Evolutionary conservation across 2,797 vertebrate species (phyloP).

Genomic region (Microcaecilia unicolor): DNA sequence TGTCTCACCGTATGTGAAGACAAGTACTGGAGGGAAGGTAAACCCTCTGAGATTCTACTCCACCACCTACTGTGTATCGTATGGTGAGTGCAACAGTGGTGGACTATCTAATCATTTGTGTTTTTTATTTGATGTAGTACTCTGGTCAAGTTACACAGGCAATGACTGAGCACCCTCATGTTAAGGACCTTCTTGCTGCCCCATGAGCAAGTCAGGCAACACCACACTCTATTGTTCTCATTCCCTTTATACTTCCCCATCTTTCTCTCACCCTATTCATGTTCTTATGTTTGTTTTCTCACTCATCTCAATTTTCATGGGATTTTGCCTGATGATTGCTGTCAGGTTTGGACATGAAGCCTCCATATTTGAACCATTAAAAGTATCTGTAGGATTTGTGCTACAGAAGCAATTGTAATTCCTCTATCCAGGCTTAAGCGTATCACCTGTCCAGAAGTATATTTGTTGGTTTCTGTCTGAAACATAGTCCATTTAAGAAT

Average conservation of each 20-base stretch:
- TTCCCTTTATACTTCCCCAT: no score
- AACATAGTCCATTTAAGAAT: background rate
- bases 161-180: background rate
- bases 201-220: accelerated
- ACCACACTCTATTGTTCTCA: background rate
- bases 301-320: no score
- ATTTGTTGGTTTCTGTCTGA: no score
- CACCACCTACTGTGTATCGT: slow-evolving; percentile 37
- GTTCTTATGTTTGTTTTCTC: no score
- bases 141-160: background rate
- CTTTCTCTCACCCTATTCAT: no score
- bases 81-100: slow-evolving; percentile 22
- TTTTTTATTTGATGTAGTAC: background rate
- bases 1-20: slow-evolving; percentile 22
- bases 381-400: background rate
- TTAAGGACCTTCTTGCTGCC: background rate
- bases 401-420: no score
- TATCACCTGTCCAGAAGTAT: background rate
- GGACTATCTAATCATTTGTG: background rate
- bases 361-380: no score
- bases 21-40: slow-evolving; percentile 15
- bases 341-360: no score
- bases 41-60: slow-evolving; percentile 39
- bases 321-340: no score
- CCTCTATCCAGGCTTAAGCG: background rate